These are phyloP conservation scores for Aegypius monachus DNA, from an alignment of 2,113 vertebrate genomes.

Conservation along the genomic window DNA sequence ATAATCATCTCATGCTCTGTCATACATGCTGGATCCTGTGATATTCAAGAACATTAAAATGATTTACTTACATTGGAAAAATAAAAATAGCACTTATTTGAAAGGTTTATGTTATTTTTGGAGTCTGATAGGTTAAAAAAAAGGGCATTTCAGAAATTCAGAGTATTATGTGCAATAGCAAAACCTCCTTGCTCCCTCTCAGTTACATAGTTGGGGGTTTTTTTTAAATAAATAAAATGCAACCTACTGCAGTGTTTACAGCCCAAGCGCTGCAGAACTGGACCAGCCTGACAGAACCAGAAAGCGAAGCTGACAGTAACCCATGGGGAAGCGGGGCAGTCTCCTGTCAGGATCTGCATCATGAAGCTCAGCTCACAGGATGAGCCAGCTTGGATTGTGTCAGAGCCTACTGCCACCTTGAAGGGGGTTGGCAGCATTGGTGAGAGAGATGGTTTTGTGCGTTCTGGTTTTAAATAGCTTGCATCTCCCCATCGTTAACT, in stretches of 20 bases:
- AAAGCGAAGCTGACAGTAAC: neutral
- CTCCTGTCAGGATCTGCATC: neutral
- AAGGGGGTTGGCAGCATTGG: neutral
- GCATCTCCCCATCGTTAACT: neutral
- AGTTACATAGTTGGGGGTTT: neutral
- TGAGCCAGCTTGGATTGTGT: neutral
- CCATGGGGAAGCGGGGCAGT: neutral
- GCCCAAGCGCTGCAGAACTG: neutral
- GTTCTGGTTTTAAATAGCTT: neutral
- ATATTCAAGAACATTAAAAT: neutral
- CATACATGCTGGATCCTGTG: neutral
- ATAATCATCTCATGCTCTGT: neutral
- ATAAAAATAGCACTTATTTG: neutral
- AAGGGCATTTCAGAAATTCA: neutral
- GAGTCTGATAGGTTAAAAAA: neutral
- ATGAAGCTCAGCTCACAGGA: neutral
- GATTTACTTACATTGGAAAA: neutral
- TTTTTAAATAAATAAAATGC: neutral
- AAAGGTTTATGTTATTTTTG: neutral
- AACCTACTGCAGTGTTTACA: neutral
- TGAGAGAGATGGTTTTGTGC: neutral
- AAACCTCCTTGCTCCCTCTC: neutral
- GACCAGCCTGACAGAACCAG: neutral
- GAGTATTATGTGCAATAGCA: conserved; percentile 13
- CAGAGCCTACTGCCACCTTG: neutral